Base-by-base conservation (phyloP, 2,113 vertebrate species). In the Phalacrocorax carbo region DNA sequence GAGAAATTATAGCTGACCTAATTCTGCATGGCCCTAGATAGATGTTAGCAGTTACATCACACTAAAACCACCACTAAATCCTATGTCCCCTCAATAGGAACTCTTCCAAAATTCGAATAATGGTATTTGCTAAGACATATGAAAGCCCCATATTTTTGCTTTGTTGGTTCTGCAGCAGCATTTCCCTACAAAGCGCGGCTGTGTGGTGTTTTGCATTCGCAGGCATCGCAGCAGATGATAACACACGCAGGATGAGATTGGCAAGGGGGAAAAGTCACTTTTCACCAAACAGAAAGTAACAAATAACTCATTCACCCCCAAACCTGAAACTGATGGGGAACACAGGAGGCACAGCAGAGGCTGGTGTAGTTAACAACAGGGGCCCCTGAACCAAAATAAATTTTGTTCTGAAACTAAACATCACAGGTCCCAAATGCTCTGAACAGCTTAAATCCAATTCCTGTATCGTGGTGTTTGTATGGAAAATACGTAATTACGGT, bases 241-340 rank as follows among this genome's bases (percentile, higher is more conserved):
- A 8, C 1, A 2, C 12, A 8, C 3, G 2, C 8, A 2, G 0
- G 10, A 7, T 9, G 15, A 54, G 30, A 20, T 0, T 16, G 61
- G 32, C 13, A 20, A 52, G 40, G 11, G 27, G 27, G 10, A 77
- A 79, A 8, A 55, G 22, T 9, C 15, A 10, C 38, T 49, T 61
- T 58, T 49, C 36, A 32, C 25, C 42, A 13, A 40, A 42, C 12
- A 5, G 5, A 19, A 44, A 51, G 36, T 55, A 64, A 46, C 16
- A 61, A 44, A 52, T 22, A 36, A 22, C 20, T 73, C 13, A 1
- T 46, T 66, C 10, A 62, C 57, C 60, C 23, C 1, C 34, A 76
- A 52, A 13, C 17, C 36, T 55, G 34, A 30, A 34, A 5, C 22
- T 19, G 13, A 14, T 6, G 44, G 26, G 44, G 21, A 79, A 29